These are phyloP conservation scores for Echinops telfairi DNA, from an alignment of 2,113 vertebrate genomes.

Conservation along the genomic window DNA sequence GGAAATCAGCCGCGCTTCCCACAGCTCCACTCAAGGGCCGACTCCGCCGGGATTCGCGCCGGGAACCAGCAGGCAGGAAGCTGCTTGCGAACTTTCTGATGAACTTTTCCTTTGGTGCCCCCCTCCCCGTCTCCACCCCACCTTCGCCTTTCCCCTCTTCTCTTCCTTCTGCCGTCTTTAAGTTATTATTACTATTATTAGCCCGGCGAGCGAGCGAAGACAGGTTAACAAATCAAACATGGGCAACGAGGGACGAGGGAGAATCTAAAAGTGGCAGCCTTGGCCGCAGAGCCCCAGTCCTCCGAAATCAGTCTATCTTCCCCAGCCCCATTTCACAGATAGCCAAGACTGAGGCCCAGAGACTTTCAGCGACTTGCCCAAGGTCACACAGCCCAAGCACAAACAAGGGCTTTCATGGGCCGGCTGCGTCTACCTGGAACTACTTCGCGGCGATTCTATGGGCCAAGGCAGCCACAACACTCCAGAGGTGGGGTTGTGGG, in stretches of 20 bases:
- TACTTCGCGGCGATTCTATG: neutral
- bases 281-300: neutral
- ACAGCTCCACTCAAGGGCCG: constrained; percentile 62
- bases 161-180: neutral
- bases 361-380: constrained; percentile 56
- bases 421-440: neutral
- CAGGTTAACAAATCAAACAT: neutral
- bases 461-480: constrained; percentile 5
- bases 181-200: constrained; percentile 17
- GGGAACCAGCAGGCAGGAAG: constrained; percentile 71
- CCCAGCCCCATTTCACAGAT: constrained; percentile 30
- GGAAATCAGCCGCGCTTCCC: constrained; percentile 76
- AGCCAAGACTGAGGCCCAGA: constrained; percentile 30
- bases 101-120: constrained; percentile 69
- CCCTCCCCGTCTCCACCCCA: constrained; percentile 11
- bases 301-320: neutral
- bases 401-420: neutral
- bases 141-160: neutral
- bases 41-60: constrained; percentile 71
- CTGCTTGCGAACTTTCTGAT: constrained; percentile 78
- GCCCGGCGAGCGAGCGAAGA: neutral
- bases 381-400: constrained; percentile 55
- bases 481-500: neutral
- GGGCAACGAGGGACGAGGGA: neutral
- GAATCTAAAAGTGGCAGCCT: neutral